A percentile compares a stretch with the other conserved stretches of the same genome.
Conservation (phyloP, 1,140 invertebrate species). For the Geopemphigus sp. region DNA sequence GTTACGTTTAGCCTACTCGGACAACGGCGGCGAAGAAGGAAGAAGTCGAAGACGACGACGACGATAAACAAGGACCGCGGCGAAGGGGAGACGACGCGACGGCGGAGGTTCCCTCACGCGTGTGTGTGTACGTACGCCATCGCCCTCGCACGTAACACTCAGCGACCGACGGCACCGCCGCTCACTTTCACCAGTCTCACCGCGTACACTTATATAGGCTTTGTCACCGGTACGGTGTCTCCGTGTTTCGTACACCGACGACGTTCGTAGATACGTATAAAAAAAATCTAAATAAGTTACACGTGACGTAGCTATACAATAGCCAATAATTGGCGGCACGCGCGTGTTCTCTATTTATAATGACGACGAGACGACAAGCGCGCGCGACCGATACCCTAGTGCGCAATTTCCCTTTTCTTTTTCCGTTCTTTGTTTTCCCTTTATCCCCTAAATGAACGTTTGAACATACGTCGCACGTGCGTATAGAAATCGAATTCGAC, state of each 20-base stretch:
- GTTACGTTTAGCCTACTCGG: slow-evolving; percentile 49
- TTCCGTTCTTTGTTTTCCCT: neutral
- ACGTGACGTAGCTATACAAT: no score
- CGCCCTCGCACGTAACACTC: slow-evolving; percentile 43
- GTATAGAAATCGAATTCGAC: slow-evolving; percentile 26
- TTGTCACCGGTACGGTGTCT: no score
- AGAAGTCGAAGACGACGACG: neutral
- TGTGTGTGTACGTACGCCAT: neutral
- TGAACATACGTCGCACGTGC: slow-evolving; percentile 10
- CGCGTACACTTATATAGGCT: no score
- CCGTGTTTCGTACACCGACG: neutral
- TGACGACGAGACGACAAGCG: neutral
- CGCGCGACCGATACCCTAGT: neutral
- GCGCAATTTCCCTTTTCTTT: slow-evolving; percentile 30
- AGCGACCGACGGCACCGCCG: neutral
- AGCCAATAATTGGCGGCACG: no score
- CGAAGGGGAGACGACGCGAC: neutral
- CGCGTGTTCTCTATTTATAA: no score
- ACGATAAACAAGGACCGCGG: neutral
- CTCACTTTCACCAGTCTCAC: slow-evolving; percentile 44
- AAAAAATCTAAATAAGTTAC: no score
- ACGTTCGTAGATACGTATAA: no score
- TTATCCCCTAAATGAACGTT: neutral
- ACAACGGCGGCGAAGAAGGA: neutral
- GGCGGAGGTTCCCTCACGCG: neutral